Conservation (phyloP, 2,888 invertebrate genomes). For the Ecdyonurus torrentis region DNA sequence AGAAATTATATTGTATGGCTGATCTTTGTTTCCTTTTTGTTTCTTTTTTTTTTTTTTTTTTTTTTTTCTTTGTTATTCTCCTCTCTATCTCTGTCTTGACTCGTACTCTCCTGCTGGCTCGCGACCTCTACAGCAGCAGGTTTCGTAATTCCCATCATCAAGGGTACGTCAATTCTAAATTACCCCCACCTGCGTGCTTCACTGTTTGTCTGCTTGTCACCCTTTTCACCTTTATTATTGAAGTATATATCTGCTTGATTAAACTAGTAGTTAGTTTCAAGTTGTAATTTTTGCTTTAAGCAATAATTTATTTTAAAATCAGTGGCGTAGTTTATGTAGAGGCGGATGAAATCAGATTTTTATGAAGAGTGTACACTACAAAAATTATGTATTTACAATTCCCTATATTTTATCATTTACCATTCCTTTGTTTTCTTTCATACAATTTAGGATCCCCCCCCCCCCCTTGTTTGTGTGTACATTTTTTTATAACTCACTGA, state of each 20-base stretch:
- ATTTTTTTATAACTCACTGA: no score
- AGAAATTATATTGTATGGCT: not conserved
- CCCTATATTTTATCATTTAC: no score
- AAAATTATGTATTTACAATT: no score
- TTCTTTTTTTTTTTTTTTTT: constrained; percentile 20
- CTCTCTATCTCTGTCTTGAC: constrained; percentile 23
- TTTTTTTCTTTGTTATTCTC: constrained; percentile 20
- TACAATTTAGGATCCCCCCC: no score
- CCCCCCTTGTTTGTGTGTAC: no score
- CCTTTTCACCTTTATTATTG: not conserved
- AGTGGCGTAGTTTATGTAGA: not conserved
- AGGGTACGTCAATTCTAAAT: constrained; percentile 14
- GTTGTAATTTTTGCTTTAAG: no score
- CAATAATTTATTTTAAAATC: no score
- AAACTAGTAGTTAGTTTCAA: not conserved
- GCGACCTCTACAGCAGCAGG: constrained; percentile 9
- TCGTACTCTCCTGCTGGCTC: constrained; percentile 19
- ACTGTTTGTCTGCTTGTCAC: not conserved
- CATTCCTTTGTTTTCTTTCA: no score
- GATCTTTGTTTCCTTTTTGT: constrained; percentile 14
- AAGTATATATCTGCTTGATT: not conserved
- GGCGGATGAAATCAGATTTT: no score
- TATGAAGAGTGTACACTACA: no score
- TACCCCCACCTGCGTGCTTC: not conserved
- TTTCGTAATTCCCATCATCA: constrained; percentile 15